phyloP scores from a whole-genome alignment of 2,113 vertebrate genomes.

The Synchiropus splendidus region DNA sequence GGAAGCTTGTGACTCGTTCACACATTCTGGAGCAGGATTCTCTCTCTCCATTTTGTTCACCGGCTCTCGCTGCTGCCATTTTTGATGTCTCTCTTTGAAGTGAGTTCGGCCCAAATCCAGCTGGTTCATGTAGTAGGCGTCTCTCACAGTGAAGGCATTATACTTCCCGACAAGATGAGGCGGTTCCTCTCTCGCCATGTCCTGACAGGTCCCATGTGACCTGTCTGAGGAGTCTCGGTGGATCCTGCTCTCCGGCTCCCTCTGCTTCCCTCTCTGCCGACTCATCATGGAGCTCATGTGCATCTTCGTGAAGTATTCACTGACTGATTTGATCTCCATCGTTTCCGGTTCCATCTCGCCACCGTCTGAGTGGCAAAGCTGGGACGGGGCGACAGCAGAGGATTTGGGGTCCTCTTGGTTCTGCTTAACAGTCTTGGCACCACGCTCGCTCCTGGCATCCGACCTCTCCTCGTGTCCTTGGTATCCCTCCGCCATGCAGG shows the following conservation, averaged over 20 bases:
- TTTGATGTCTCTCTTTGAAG: constrained; percentile 80
- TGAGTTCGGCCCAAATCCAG: constrained; percentile 87
- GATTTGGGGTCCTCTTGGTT: constrained; percentile 73
- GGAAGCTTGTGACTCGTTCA: constrained; percentile 68
- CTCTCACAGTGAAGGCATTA: constrained; percentile 77
- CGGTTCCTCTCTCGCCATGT: constrained; percentile 67
- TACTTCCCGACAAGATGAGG: constrained; percentile 72
- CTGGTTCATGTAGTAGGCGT: constrained; percentile 78
- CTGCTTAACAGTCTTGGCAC: constrained; percentile 58
- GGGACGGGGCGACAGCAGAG: constrained; percentile 81
- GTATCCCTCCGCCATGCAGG: constrained; percentile 78
- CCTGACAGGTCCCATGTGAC: constrained; percentile 63
- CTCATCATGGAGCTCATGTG: constrained; percentile 83
- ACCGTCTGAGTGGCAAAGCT: constrained; percentile 84
- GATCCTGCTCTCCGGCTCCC: constrained; percentile 67
- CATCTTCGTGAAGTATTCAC: constrained; percentile 91
- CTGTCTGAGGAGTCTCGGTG: constrained; percentile 70
- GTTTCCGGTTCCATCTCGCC: constrained; percentile 98
- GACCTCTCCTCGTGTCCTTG: constrained; percentile 80
- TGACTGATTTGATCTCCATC: constrained; percentile 96
- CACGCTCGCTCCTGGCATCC: constrained; percentile 66
- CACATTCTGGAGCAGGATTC: constrained; percentile 66
- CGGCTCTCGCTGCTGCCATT: constrained; percentile 70
- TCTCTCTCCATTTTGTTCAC: constrained; percentile 74
- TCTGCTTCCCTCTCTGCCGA: constrained; percentile 75